A percentile compares a stretch with the other conserved stretches of the same genome.
Conservation (phyloP, 2,888 invertebrate species). For the Charanyca ferruginea region DNA sequence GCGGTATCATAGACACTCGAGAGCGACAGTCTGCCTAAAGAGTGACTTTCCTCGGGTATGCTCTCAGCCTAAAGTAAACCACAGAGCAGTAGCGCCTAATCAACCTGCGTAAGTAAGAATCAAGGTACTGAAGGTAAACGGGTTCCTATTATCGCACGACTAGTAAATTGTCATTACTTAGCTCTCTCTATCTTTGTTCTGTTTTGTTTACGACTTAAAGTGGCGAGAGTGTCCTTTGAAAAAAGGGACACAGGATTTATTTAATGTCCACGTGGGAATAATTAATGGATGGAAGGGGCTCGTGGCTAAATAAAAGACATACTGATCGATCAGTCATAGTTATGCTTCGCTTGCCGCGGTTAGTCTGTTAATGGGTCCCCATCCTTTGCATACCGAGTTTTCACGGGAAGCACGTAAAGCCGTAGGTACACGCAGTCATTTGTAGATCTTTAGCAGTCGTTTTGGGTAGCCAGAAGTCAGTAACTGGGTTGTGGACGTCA, state of each 20-base stretch:
- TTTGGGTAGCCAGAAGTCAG: too few species aligned
- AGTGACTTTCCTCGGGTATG: background rate
- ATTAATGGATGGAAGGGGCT: too few species aligned
- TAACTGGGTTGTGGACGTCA: too few species aligned
- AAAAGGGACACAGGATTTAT: conserved; percentile 48
- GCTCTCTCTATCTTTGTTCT: conserved; percentile 54
- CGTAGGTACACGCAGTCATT: too few species aligned
- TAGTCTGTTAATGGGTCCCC: too few species aligned
- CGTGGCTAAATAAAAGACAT: too few species aligned
- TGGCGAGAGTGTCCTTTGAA: conserved; percentile 48
- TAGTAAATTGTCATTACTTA: conserved; percentile 60
- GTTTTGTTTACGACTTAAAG: conserved; percentile 54
- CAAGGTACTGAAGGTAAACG: conserved; percentile 46
- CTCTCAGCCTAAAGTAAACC: conserved; percentile 27
- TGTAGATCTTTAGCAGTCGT: too few species aligned
- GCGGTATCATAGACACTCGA: too few species aligned
- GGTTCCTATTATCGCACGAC: conserved; percentile 48
- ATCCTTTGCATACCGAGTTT: too few species aligned
- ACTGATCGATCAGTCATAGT: too few species aligned
- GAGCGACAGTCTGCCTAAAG: background rate
- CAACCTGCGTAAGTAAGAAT: conserved; percentile 56
- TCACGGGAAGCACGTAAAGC: too few species aligned
- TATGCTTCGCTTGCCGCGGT: too few species aligned
- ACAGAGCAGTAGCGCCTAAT: conserved; percentile 39
- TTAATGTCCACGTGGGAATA: conserved; percentile 27